A percentile compares a stretch with the other conserved stretches of the same genome.
phyloP scores from a whole-genome alignment of 2,113 vertebrate genomes.

The Gymnocephalus cernua region DNA sequence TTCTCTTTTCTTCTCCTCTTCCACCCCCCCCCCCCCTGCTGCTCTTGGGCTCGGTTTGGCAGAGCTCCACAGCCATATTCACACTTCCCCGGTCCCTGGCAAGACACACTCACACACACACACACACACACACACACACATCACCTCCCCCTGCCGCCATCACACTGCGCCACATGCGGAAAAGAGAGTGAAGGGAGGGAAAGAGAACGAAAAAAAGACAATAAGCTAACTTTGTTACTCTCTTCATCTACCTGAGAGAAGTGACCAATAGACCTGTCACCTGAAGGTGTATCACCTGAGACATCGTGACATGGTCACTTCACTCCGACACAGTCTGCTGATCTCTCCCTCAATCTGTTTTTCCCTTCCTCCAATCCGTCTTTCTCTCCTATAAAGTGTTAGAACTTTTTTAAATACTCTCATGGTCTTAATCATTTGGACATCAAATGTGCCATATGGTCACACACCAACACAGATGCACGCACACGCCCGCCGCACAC shows the following conservation, averaged over 20 bases:
- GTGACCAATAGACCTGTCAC: slow-evolving; percentile 63
- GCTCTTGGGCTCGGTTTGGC: slow-evolving; percentile 68
- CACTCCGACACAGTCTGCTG: slow-evolving; percentile 44
- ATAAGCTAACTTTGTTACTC: slow-evolving; percentile 44
- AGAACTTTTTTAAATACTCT: slow-evolving; percentile 46
- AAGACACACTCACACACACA: slow-evolving; percentile 50
- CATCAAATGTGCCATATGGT: slow-evolving; percentile 71
- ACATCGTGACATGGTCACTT: slow-evolving; percentile 33
- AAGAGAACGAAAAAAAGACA: not conserved
- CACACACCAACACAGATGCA: slow-evolving; percentile 21
- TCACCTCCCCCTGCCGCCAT: slow-evolving; percentile 56
- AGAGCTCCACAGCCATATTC: slow-evolving; percentile 78
- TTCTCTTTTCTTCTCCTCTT: slow-evolving; percentile 29
- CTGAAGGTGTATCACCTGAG: slow-evolving; percentile 44
- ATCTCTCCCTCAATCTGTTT: slow-evolving; percentile 55
- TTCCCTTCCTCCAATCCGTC: slow-evolving; percentile 43
- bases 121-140: slow-evolving; percentile 49
- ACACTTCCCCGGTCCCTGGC: slow-evolving; percentile 73
- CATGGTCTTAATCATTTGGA: slow-evolving; percentile 54
- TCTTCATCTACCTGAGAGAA: slow-evolving; percentile 46
- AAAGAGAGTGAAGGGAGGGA: slow-evolving; percentile 14
- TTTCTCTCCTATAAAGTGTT: slow-evolving; percentile 37
- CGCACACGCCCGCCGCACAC: slow-evolving; percentile 1
- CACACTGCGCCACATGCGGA: slow-evolving; percentile 70
- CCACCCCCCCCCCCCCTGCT: slow-evolving; percentile 12